Base-by-base conservation (phyloP, 2,113 vertebrate species). In the Coracopsis vasa region DNA sequence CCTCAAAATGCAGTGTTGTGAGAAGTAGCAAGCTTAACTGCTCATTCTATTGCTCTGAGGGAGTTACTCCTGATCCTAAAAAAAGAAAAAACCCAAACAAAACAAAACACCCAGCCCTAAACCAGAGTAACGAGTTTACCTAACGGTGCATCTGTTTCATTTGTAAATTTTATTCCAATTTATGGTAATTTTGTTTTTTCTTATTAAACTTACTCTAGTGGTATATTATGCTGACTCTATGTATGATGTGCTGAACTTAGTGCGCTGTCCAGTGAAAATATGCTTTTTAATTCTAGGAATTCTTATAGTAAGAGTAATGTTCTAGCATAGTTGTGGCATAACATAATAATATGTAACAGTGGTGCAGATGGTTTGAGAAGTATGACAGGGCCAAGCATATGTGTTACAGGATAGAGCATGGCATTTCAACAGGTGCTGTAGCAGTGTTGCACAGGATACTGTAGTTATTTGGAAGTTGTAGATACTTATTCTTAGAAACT, bases 31-130 rank as follows among this genome's bases (percentile, higher is more conserved):
- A 75, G 27, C 33, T 39, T 42, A 25, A 47, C 17, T 75, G 29
- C 51, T 78, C 44, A 1, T 37, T 54, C 69, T 33, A 74, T 69
- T 45, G 29, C 39, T 67, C 70, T 24, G 20, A 67, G 47, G 39
- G 47, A 95, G 35, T 29, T 47, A 8, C 27, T 88, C 35, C 58
- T 80, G 60, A 70, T 92, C 50, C 20, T 45, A 0, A 58, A 29
- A 8, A 18, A 51, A 62, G n/a, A 67, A 11, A 0, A 0, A 1
- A 0, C 2, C 10, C 35, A 70, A 35, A 58, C 9, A 35, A 58
- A 35, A n/a, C 33, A 58, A 58, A 16, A 24, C 58, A 35, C 29
- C 21, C 17, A 83, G 13, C 15, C 13, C 20, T 31, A 9, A 62
- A 85, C 28, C 3, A 10, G 42, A 72, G 17, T 41, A 80, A 65